Evolutionary conservation across 2,888 invertebrate species (phyloP).

Genomic region (Aproaerema taeniolella): DNA sequence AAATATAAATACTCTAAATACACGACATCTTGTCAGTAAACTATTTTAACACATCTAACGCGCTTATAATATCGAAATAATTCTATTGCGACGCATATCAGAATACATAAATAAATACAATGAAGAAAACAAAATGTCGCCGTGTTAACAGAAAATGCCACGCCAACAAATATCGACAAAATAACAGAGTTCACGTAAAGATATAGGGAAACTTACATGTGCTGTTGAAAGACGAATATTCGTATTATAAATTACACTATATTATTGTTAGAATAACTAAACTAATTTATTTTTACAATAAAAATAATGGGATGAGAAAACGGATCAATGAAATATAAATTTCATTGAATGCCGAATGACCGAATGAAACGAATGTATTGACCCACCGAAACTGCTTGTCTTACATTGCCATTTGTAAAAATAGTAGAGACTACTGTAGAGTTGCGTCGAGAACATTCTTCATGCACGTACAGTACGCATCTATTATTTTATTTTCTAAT

Average conservation of each 20-base stretch:
- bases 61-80: too few relatives aligned
- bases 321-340: constrained; percentile 50
- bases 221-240: constrained; percentile 38
- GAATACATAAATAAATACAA: constrained; percentile 60
- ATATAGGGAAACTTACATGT: constrained; percentile 49
- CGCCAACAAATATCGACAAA: constrained; percentile 40
- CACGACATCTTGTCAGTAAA: not conserved
- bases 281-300: constrained; percentile 41
- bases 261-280: constrained; percentile 37
- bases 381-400: not conserved
- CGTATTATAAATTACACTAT: constrained; percentile 42
- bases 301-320: constrained; percentile 42
- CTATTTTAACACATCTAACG: constrained; percentile 2
- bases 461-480: too few relatives aligned
- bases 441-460: too few relatives aligned
- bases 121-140: constrained; percentile 73
- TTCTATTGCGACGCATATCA: constrained; percentile 13
- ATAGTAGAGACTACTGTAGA: too few relatives aligned
- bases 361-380: constrained; percentile 34
- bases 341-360: constrained; percentile 27
- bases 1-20: not conserved
- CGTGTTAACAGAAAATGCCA: constrained; percentile 64
- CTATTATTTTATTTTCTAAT: too few relatives aligned
- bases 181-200: not conserved
- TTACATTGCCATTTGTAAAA: too few relatives aligned